These are phyloP conservation scores for Equus quagga DNA, from an alignment of 2,113 vertebrate genomes.

Conservation along the genomic window DNA sequence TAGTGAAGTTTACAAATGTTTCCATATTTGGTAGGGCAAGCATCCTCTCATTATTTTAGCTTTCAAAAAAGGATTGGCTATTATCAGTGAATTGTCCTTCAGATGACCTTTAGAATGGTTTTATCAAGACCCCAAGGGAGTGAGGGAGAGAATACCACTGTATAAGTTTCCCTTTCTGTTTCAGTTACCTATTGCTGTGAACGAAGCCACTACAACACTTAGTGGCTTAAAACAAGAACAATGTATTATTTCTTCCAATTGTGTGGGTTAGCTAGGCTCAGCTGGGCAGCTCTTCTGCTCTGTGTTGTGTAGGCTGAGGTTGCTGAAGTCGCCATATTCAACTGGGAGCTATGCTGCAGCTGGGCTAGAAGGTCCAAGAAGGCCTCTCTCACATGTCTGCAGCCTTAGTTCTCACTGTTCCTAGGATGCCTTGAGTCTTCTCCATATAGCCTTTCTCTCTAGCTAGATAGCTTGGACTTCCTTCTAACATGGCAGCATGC, in stretches of 20 bases:
- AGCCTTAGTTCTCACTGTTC: not conserved
- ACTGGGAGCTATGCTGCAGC: not conserved
- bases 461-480: not conserved
- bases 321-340: not conserved
- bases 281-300: not conserved
- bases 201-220: not conserved
- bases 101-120: not conserved
- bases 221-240: not conserved
- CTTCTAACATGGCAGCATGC: not conserved
- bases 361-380: not conserved
- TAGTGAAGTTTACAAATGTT: not conserved
- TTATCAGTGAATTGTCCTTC: not conserved
- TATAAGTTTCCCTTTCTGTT: not conserved
- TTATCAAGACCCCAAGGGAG: not conserved
- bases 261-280: not conserved
- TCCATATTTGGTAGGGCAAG: not conserved
- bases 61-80: not conserved
- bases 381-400: not conserved
- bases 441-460: not conserved
- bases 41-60: constrained; percentile 8
- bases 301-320: not conserved
- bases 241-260: not conserved
- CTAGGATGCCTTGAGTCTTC: not conserved
- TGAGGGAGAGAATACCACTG: not conserved
- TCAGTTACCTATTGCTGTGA: not conserved